phyloP scores from a whole-genome alignment of 2,113 vertebrate species.

The Tupaia tana region DNA sequence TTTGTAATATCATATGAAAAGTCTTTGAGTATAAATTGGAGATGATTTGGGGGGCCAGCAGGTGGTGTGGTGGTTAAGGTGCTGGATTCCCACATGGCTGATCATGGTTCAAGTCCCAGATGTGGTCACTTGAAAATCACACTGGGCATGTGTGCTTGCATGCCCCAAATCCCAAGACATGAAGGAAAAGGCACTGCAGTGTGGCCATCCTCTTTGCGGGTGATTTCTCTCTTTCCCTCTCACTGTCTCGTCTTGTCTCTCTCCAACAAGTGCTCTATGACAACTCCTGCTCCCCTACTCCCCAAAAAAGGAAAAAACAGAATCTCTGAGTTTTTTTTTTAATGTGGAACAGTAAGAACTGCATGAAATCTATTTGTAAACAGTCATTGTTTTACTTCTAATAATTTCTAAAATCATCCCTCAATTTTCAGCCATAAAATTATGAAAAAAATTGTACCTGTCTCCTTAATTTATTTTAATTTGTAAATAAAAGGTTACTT shows the following conservation, averaged over 20 bases:
- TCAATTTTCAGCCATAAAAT: slow-evolving; percentile 1
- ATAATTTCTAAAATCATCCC: not conserved
- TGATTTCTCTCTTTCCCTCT: no score
- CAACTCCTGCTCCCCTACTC: no score
- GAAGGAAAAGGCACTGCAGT: no score
- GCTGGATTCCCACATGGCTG: no score
- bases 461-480: slow-evolving; percentile 25
- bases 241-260: no score
- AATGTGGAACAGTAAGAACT: not conserved
- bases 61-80: no score
- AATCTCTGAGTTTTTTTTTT: not conserved
- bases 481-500: not conserved
- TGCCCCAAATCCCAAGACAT: no score
- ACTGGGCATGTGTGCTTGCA: no score
- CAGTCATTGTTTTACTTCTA: not conserved
- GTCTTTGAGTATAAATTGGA: not conserved
- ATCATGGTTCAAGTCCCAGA: no score
- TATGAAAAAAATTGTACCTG: not conserved
- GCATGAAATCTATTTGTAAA: not conserved
- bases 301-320: not conserved
- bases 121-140: no score
- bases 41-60: not conserved
- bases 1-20: slow-evolving; percentile 11
- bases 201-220: no score
- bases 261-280: no score